phyloP scores from a whole-genome alignment of 2,797 vertebrate species.

The Pangasius macronema region DNA sequence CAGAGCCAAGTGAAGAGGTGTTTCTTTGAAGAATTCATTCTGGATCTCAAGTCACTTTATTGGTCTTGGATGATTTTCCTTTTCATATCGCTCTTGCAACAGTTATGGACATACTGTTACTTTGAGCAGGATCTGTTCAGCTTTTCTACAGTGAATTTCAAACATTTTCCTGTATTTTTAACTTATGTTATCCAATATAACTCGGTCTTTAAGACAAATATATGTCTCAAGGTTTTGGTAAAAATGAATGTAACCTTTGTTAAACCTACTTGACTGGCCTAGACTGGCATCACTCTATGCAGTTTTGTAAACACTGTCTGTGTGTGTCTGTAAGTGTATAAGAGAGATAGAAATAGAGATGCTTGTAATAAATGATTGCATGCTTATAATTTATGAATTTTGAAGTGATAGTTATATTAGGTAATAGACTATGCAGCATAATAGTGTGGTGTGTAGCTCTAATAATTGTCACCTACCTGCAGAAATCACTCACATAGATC shows the following conservation, averaged over 20 bases:
- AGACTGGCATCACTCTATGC: not conserved
- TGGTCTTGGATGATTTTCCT: not conserved
- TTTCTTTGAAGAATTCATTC: not conserved
- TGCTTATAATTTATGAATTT: not conserved
- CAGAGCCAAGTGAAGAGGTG: not conserved
- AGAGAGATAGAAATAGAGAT: not conserved
- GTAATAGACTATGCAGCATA: not conserved
- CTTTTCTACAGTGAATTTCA: not conserved
- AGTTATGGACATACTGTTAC: no score
- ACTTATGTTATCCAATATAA: not conserved
- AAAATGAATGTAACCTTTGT: not conserved
- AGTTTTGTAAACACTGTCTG: not conserved
- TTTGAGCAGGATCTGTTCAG: not conserved
- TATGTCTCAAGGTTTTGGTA: not conserved
- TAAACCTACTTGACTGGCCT: not conserved
- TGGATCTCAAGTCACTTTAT: slow-evolving; percentile 1
- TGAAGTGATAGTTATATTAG: not conserved
- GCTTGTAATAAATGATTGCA: not conserved
- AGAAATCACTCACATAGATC: not conserved
- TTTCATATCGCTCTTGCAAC: not conserved
- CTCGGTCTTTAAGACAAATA: not conserved
- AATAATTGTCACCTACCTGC: not conserved
- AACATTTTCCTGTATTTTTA: not conserved
- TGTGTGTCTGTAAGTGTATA: not conserved
- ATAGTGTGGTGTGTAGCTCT: not conserved